phyloP scores from a whole-genome alignment of 2,888 invertebrate species.

The Linnaemya tessellans region DNA sequence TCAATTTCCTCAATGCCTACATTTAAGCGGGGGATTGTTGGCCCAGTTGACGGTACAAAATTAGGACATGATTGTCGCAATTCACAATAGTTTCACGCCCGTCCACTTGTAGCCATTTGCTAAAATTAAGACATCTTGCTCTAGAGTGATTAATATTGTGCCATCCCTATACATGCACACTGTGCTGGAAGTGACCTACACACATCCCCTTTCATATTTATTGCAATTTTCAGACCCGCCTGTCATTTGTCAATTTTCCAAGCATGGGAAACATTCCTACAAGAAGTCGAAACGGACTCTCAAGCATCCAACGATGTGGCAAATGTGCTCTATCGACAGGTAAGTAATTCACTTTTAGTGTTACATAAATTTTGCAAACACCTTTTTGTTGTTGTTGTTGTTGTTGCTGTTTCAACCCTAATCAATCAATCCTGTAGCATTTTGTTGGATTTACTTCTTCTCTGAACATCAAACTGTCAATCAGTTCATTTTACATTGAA shows the following conservation, averaged over 20 bases:
- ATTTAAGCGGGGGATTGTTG: no score
- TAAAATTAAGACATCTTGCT: no score
- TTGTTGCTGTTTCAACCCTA: constrained; percentile 6
- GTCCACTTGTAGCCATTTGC: no score
- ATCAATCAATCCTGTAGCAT: background rate
- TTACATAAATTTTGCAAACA: background rate
- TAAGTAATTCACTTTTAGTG: constrained; percentile 75
- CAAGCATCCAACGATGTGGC: constrained; percentile 93
- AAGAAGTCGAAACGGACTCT: constrained; percentile 95
- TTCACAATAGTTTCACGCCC: no score
- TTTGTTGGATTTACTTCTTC: constrained; percentile 9
- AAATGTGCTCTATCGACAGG: constrained; percentile 89
- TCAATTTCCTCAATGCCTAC: no score
- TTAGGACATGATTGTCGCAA: no score
- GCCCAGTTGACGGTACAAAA: no score
- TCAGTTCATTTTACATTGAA: constrained; percentile 14
- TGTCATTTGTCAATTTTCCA: constrained; percentile 93
- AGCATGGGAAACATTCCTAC: constrained; percentile 94
- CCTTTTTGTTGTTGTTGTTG: background rate
- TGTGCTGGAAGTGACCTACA: background rate
- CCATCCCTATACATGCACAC: no score
- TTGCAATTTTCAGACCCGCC: constrained; percentile 86
- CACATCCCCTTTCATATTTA: background rate
- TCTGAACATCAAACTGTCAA: constrained; percentile 21
- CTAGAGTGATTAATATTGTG: no score